Conservation (phyloP, 2,113 vertebrate species). For the Pseudorasbora parva region DNA sequence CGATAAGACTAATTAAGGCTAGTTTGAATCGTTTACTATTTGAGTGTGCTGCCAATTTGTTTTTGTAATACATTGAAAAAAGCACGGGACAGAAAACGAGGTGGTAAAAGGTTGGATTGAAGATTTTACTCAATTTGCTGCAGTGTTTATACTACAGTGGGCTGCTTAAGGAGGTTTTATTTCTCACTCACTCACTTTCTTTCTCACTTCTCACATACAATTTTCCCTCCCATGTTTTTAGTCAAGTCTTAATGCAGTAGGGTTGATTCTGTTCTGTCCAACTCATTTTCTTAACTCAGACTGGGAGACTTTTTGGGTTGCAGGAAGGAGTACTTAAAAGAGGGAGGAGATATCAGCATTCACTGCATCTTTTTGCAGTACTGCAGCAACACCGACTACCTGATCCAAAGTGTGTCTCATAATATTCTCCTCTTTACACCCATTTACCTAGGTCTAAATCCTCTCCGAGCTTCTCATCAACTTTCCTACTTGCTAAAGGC, state of each 20-base stretch:
- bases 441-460: neutral
- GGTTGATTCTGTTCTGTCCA: neutral
- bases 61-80: neutral
- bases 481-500: conserved; percentile 6
- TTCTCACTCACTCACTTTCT: neutral
- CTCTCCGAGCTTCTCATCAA: neutral
- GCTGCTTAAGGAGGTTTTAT: neutral
- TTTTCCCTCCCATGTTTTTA: conserved; percentile 16
- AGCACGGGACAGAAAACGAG: conserved; percentile 19
- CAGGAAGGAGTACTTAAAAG: conserved; percentile 42
- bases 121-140: conserved; percentile 43
- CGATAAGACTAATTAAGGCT: neutral
- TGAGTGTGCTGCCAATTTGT: neutral
- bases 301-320: conserved; percentile 25
- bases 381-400: neutral
- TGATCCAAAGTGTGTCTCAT: neutral
- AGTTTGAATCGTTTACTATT: neutral
- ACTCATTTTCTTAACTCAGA: neutral
- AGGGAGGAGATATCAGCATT: neutral
- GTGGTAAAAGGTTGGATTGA: conserved; percentile 33
- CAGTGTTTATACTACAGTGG: neutral
- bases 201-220: conserved; percentile 2
- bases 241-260: neutral
- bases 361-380: conserved; percentile 10
- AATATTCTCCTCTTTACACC: neutral